These are phyloP conservation scores for Hemithea aestivaria DNA, from an alignment of 2,888 invertebrate species.

Conservation along the genomic window DNA sequence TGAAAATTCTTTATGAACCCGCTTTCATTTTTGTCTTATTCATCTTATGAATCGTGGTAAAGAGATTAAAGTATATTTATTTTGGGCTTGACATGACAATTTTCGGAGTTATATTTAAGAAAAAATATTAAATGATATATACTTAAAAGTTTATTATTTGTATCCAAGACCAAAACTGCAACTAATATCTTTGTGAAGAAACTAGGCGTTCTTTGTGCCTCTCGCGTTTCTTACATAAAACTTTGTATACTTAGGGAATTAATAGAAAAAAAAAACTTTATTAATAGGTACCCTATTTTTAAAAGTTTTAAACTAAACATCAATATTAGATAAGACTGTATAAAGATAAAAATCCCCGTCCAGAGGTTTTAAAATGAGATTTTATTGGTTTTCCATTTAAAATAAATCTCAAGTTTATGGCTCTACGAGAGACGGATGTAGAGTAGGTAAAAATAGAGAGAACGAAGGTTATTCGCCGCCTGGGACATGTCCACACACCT, in stretches of 20 bases:
- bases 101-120: background rate
- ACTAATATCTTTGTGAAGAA: too few relatives aligned
- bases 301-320: too few relatives aligned
- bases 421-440: slow-evolving; percentile 22
- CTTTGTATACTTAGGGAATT: too few relatives aligned
- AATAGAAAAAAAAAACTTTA: too few relatives aligned
- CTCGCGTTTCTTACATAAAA: too few relatives aligned
- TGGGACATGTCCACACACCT: slow-evolving; percentile 33
- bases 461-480: slow-evolving; percentile 30
- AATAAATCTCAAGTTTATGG: slow-evolving; percentile 19
- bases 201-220: too few relatives aligned
- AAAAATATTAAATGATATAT: too few relatives aligned
- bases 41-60: slow-evolving; percentile 4
- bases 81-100: slow-evolving; percentile 1
- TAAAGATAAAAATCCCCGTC: slow-evolving; percentile 3
- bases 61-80: slow-evolving; percentile 9
- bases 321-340: too few relatives aligned
- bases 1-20: slow-evolving; percentile 33
- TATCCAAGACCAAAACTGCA: too few relatives aligned
- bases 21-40: slow-evolving; percentile 23
- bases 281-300: too few relatives aligned
- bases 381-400: slow-evolving; percentile 20
- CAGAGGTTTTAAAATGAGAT: slow-evolving; percentile 11
- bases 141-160: too few relatives aligned
- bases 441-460: slow-evolving; percentile 27